Evolutionary conservation across 2,797 vertebrate genomes (phyloP).

Genomic region (Pogoniulus pusillus): DNA sequence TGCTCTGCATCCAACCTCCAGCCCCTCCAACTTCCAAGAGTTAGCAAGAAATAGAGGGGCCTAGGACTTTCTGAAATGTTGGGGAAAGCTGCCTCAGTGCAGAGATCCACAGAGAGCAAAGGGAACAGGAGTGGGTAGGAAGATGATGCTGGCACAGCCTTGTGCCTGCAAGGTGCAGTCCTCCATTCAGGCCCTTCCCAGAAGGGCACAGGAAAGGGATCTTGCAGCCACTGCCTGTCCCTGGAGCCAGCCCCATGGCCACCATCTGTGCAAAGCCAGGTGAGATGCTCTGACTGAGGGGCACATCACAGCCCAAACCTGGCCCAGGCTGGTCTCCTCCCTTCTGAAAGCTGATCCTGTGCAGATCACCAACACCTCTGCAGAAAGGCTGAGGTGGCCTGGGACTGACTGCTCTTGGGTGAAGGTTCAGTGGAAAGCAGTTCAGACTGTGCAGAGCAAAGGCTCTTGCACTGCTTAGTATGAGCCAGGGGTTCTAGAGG

Average conservation of each 20-base stretch:
- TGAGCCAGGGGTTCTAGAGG: background rate
- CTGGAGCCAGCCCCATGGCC: background rate
- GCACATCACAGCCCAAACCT: background rate
- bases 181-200: background rate
- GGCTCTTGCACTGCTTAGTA: background rate
- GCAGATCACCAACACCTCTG: background rate
- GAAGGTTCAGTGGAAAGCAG: background rate
- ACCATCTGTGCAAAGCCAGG: background rate
- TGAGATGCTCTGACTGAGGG: background rate
- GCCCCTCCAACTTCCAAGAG: background rate
- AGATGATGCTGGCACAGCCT: background rate
- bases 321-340: background rate
- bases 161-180: fast-evolving
- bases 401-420: background rate
- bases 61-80: background rate
- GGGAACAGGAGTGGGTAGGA: background rate
- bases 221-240: background rate
- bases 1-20: background rate
- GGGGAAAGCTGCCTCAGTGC: background rate
- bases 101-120: background rate
- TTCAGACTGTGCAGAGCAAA: background rate
- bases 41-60: background rate
- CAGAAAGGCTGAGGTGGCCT: background rate
- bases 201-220: background rate
- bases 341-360: background rate